These are phyloP conservation scores for Lutjanus argentimaculatus DNA, from an alignment of 2,797 vertebrate species.

Conservation along the genomic window DNA sequence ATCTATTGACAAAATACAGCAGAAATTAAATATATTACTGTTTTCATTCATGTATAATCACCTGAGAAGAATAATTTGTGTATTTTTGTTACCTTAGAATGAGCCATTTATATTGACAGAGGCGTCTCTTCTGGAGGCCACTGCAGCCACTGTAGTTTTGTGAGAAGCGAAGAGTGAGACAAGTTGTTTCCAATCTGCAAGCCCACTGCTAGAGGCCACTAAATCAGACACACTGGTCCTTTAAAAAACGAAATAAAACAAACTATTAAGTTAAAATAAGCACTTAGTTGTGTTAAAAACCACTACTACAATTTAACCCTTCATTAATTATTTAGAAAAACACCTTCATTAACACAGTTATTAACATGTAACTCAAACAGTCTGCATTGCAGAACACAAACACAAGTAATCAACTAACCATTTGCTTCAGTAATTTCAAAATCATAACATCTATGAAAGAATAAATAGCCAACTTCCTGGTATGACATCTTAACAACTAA, in stretches of 20 bases:
- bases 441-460: slow-evolving; percentile 21
- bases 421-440: slow-evolving; percentile 34
- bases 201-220: too few species aligned
- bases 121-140: too few species aligned
- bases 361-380: slow-evolving; percentile 19
- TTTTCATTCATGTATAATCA: too few species aligned
- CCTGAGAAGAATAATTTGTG: too few species aligned
- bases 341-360: slow-evolving; percentile 60
- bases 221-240: too few species aligned
- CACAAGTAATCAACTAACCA: slow-evolving; percentile 22
- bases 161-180: too few species aligned
- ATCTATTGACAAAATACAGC: too few species aligned
- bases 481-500: slow-evolving; percentile 22
- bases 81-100: too few species aligned
- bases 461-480: slow-evolving; percentile 46
- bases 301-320: slow-evolving; percentile 26
- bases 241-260: slow-evolving; percentile 37
- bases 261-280: slow-evolving; percentile 45
- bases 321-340: slow-evolving; percentile 52
- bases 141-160: too few species aligned
- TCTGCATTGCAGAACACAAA: slow-evolving; percentile 31
- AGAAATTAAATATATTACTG: too few species aligned
- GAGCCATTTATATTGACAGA: too few species aligned
- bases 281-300: slow-evolving; percentile 44
- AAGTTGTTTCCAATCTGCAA: too few species aligned